Evolutionary conservation across 2,797 vertebrate genomes (phyloP).

Genomic region (Malacoraja senta): DNA sequence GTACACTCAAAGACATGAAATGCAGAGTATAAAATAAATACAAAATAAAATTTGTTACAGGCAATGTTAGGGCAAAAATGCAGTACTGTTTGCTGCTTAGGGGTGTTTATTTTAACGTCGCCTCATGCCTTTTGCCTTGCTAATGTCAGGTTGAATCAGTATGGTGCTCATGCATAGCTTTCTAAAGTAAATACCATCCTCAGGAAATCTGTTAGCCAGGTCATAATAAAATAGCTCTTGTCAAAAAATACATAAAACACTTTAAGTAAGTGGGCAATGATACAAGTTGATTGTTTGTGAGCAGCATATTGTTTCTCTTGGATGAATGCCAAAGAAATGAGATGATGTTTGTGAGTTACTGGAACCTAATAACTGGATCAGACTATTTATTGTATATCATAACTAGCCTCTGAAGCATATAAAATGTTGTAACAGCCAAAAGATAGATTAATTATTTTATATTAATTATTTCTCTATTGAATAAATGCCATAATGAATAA

Average conservation of each 20-base stretch:
- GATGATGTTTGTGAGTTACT: neutral
- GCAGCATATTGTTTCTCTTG: neutral
- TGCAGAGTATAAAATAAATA: neutral
- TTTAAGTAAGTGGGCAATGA: neutral
- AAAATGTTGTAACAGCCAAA: neutral
- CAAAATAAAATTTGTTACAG: neutral
- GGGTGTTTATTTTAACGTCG: neutral
- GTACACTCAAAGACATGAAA: neutral
- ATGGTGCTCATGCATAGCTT: neutral
- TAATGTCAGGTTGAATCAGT: neutral
- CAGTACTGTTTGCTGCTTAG: neutral
- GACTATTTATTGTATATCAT: neutral
- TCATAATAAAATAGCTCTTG: slow-evolving; percentile 4
- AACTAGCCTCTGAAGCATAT: neutral
- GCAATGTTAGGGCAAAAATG: neutral
- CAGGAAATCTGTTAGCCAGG: neutral
- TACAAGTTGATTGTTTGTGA: neutral
- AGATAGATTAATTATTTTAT: neutral
- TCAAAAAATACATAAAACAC: slow-evolving; percentile 9
- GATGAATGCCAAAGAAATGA: neutral
- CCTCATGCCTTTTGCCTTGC: neutral
- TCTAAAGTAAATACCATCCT: slow-evolving; percentile 8
- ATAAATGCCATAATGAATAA: neutral
- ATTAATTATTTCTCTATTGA: neutral
- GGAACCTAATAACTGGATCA: neutral